Evolutionary conservation across 2,797 vertebrate genomes (phyloP).

Genomic region (Pseudochirops corinnae): DNA sequence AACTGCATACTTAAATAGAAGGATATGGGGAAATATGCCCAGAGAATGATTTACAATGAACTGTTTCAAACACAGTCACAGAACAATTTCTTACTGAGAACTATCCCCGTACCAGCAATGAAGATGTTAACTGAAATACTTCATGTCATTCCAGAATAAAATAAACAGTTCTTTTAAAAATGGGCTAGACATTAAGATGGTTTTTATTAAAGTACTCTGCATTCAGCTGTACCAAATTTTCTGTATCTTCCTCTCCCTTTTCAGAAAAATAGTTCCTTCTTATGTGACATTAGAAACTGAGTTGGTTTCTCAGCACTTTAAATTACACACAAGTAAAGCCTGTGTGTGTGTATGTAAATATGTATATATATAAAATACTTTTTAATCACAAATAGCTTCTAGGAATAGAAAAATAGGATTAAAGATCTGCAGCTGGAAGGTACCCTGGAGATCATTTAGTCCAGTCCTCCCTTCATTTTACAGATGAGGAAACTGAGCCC

Average conservation of each 20-base stretch:
- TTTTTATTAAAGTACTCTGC: slow-evolving; percentile 8
- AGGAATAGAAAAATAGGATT: not conserved
- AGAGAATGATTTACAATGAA: slow-evolving; percentile 45
- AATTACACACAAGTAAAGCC: slow-evolving; percentile 2
- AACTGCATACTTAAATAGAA: slow-evolving; percentile 40
- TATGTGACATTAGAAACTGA: slow-evolving; percentile 38
- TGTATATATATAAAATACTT: too few relatives aligned
- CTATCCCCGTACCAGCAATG: not conserved
- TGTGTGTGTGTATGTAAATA: too few relatives aligned
- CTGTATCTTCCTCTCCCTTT: not conserved
- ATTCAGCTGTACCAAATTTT: slow-evolving; percentile 17
- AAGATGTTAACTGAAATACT: slow-evolving; percentile 47
- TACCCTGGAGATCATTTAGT: not conserved
- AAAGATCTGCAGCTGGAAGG: not conserved
- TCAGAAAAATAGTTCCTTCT: slow-evolving; percentile 34
- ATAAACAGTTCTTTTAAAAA: slow-evolving; percentile 20
- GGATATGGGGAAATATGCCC: slow-evolving; percentile 7
- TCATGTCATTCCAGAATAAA: not conserved
- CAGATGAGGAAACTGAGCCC: not conserved
- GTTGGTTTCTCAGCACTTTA: slow-evolving; percentile 42
- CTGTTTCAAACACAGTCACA: not conserved
- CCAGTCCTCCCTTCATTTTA: not conserved
- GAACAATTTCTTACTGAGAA: not conserved
- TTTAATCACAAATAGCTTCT: not conserved
- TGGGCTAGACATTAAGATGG: slow-evolving; percentile 17